Evolutionary conservation across 2,113 vertebrate species (phyloP).

Genomic region (Pachycephala philippinensis): DNA sequence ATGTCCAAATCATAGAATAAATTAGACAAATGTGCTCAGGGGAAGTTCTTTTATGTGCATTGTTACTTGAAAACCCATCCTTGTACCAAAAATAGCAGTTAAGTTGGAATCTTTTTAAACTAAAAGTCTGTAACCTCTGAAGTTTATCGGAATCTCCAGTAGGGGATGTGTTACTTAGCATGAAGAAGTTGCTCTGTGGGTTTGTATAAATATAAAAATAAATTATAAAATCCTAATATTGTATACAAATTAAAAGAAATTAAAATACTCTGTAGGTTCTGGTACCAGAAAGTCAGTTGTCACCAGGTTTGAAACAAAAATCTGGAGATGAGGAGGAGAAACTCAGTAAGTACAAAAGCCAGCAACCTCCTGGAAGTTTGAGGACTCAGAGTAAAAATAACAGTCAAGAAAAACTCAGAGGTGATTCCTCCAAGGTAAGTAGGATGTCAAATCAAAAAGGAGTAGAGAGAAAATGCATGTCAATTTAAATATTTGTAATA

Average conservation of each 20-base stretch:
- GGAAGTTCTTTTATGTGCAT: background rate
- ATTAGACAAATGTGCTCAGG: background rate
- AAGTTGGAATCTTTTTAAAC: background rate
- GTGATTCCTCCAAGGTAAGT: constrained; percentile 46
- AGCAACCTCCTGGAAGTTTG: constrained; percentile 8
- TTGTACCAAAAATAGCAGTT: background rate
- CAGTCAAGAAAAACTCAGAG: background rate
- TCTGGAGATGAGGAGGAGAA: constrained; percentile 55
- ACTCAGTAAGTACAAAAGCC: background rate
- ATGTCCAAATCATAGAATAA: background rate
- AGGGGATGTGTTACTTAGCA: background rate
- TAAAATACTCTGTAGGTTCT: constrained; percentile 65
- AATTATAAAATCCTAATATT: background rate
- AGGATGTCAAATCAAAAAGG: background rate
- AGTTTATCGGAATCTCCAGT: background rate
- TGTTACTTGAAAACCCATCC: background rate
- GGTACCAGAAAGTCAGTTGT: constrained; percentile 86
- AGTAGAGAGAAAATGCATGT: background rate
- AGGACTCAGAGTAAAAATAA: background rate
- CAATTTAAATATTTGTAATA: background rate
- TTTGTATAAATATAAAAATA: background rate
- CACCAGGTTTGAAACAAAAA: constrained; percentile 37
- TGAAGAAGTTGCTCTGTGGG: background rate
- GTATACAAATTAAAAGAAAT: background rate
- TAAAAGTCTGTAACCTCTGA: background rate